These are phyloP conservation scores for Diaperis boleti DNA, from an alignment of 2,888 invertebrate species.

Conservation along the genomic window DNA sequence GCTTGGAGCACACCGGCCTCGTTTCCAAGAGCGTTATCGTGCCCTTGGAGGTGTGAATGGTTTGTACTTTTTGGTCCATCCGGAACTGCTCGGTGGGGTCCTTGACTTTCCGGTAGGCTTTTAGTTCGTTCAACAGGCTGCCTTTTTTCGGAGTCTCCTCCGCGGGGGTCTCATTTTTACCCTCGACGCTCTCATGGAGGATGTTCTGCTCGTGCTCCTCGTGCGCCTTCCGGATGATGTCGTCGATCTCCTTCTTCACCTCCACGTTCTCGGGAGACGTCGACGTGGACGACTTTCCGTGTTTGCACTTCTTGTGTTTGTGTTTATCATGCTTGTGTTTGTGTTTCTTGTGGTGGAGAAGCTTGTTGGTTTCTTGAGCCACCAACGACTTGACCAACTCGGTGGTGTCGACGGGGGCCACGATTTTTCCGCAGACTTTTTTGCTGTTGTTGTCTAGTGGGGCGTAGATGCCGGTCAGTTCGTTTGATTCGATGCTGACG, in stretches of 20 bases:
- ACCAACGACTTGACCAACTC: slow-evolving; percentile 56
- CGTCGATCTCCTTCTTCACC: slow-evolving; percentile 58
- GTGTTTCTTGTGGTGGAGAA: slow-evolving; percentile 58
- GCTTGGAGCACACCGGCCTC: slow-evolving; percentile 36
- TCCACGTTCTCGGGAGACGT: slow-evolving; percentile 35
- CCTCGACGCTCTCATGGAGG: slow-evolving; percentile 17
- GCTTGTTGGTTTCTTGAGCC: slow-evolving; percentile 54
- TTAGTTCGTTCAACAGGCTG: slow-evolving; percentile 40
- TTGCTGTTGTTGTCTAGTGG: slow-evolving; percentile 56
- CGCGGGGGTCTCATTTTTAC: not conserved
- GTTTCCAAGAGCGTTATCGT: slow-evolving; percentile 52
- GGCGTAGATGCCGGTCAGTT: slow-evolving; percentile 53
- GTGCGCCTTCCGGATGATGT: slow-evolving; percentile 61
- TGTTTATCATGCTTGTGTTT: slow-evolving; percentile 61
- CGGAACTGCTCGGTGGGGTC: slow-evolving; percentile 34
- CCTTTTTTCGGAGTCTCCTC: not conserved
- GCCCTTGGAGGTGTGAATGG: slow-evolving; percentile 55
- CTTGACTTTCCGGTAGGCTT: slow-evolving; percentile 48
- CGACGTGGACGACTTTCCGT: slow-evolving; percentile 28
- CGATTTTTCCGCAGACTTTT: slow-evolving; percentile 62
- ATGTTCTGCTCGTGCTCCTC: slow-evolving; percentile 60
- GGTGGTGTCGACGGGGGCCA: slow-evolving; percentile 51
- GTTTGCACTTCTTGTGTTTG: slow-evolving; percentile 50
- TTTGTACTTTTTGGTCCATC: slow-evolving; percentile 50
- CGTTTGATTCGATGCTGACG: slow-evolving; percentile 30